Evolutionary conservation across 53 echinoderm and acorn worm species (phyloP), one percentile per base, ranked within the genome.

Genomic region (Temnopleurus reevesii): DNA sequence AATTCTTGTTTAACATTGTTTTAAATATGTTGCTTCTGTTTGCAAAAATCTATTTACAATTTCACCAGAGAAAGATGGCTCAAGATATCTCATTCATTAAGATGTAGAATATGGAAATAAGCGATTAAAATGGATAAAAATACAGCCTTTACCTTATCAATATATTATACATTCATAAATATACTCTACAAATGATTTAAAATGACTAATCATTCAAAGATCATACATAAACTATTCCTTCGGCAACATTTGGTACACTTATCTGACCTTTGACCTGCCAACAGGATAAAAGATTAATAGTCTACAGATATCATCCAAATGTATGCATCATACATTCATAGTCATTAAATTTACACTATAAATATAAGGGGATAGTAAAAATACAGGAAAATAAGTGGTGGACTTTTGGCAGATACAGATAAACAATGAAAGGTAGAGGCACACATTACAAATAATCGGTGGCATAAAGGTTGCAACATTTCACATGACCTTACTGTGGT

Each of bases 41-140:
- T 28, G 29, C 79, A 35, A 53, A 4, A 30, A 46, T 49, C 55
- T 83, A 83, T 83, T 26, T 83, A 83, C 83, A 83, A 12, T 53
- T 29, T 83, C 83, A 85, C 85, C 85, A 60, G 85, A 85, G 85
- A 85, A 85, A 85, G 85, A 85, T 85, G 85, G 85, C 85, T 85
- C 60, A 33, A 85, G 33, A 54, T 49, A 79, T 79, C 71, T 71
- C 71, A 71, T 71, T 71, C 41, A 19, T 21, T 65, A 38, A 38
- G 71, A 38, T 41, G 10, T 71, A 71, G n/a, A 71, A 71, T 71
- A 15, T 71, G 7, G 23, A 71, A 71, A 71, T 71, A 41, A 38
- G 24, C 13, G 27, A 12, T 71, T 71, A 36, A 71, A 41, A 36
- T 38, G 2, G 21, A 63, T 36, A 41, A 71, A 71, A 71, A 71